Evolutionary conservation across 2,888 invertebrate species (phyloP).

Genomic region (Drosophila histrio): DNA sequence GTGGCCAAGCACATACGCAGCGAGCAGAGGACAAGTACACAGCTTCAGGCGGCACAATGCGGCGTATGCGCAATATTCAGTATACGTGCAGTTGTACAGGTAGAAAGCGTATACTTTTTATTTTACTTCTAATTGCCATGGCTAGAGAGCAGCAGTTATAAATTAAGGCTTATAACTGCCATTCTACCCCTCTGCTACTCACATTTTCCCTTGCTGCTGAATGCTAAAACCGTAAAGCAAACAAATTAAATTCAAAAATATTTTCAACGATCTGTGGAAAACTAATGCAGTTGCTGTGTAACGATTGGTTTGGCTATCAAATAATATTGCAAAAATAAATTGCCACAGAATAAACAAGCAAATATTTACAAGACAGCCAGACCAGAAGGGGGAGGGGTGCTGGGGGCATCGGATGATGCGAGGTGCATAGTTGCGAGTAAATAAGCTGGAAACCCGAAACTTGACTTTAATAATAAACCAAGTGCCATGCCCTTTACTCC

Average conservation of each 20-base stretch:
- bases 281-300: constrained; percentile 48
- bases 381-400: no score
- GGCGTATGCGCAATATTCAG: constrained; percentile 60
- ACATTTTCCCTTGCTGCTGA: background rate
- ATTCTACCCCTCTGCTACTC: background rate
- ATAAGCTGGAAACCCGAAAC: constrained; percentile 63
- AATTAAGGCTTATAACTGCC: constrained; percentile 56
- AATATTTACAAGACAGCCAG: constrained; percentile 57
- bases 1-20: constrained; percentile 11
- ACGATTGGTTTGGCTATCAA: constrained; percentile 28
- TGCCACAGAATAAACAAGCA: constrained; percentile 66
- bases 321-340: constrained; percentile 61
- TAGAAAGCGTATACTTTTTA: constrained; percentile 23
- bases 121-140: constrained; percentile 54
- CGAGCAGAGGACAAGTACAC: background rate
- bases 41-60: constrained; percentile 33
- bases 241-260: constrained; percentile 62
- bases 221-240: constrained; percentile 41
- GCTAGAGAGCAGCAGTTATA: constrained; percentile 40
- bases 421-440: constrained; percentile 56
- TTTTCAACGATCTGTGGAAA: constrained; percentile 34
- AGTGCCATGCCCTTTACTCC: constrained; percentile 2
- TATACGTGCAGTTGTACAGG: constrained; percentile 22
- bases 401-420: constrained; percentile 15
- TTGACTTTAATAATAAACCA: constrained; percentile 72